Base-by-base conservation (phyloP, 2,888 invertebrate genomes). In the Trachelus tabidus region DNA sequence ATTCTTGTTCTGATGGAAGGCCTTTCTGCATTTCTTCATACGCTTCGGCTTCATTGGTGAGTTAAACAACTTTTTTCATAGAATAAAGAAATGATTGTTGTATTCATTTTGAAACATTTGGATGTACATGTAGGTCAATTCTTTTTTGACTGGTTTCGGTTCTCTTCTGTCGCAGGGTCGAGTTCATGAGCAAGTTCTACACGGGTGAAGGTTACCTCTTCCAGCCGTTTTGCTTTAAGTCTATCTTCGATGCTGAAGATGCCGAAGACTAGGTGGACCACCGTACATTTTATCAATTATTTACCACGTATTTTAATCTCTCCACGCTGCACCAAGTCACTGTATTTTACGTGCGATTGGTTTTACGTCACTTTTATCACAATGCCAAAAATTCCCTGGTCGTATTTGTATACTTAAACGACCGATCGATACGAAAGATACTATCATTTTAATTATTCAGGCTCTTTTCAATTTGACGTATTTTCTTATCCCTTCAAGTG, bases 1-100 rank as follows among this genome's bases (percentile, higher is more conserved):
- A 96, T 98, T 84, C 93, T 98, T 33, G 95, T 98, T 73, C 92
- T 97, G 82, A 98, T 98, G 98, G 98, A 98, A 91, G 98, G 98
- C 0, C 93, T 98, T 15, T 97, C 97, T 0, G 98, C 98, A 15
- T 98, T 98, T 92, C 93, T 98, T 77, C 98, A 98, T 88, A 97
- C 97, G 0, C 94, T 98, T 73, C 94, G 97, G 91, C 94, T 98
- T 83, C 97, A 98, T 91, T 98, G 98, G 97, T 96, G 88, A 87
- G 92, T 89, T 37, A 73, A 23, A 23, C 6, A 23, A 56, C 23
- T 9, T 56, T 56, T 56, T 56, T 9, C 2, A 34, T 34, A 15
- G 9, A 56, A 56, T 40, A 56, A 71, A 71, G 31, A 71, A 71
- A 12, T 71, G 2, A 11, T 71, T 34, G 1, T 31, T 30, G 4